Percentiles rank a stretch among this genome's conserved stretches.
These are phyloP conservation scores for Prietella phreatophila DNA, from an alignment of 2,113 vertebrate species.

Conservation along the genomic window DNA sequence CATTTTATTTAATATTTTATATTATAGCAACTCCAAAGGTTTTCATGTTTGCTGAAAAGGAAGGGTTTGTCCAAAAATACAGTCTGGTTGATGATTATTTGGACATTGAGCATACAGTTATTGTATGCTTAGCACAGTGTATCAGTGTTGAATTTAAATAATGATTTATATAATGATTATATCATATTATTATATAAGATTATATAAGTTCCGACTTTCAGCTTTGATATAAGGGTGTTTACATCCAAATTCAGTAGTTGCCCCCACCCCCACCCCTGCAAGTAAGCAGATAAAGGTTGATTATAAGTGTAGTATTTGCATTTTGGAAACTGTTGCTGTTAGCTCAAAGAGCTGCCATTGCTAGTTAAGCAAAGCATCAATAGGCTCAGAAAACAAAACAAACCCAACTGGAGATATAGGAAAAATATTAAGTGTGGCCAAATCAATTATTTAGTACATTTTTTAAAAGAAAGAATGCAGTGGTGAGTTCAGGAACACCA, in stretches of 20 bases:
- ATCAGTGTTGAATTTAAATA: not conserved
- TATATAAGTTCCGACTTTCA: not conserved
- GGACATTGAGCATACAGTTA: not conserved
- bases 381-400: no score
- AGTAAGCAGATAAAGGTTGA: not conserved
- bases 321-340: not conserved
- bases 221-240: not conserved
- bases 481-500: no score
- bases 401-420: not conserved
- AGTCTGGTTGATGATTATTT: not conserved
- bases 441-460: not conserved
- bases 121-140: not conserved
- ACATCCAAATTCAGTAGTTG: not conserved
- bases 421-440: not conserved
- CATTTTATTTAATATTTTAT: not conserved
- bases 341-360: not conserved
- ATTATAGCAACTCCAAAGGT: not conserved
- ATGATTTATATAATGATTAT: not conserved
- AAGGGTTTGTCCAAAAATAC: not conserved
- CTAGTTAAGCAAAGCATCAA: not conserved
- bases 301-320: not conserved
- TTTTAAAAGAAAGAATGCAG: not conserved
- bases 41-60: not conserved
- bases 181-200: not conserved
- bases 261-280: not conserved